phyloP scores from a whole-genome alignment of 1,140 invertebrate genomes.

The Oncopeltus fasciatus region DNA sequence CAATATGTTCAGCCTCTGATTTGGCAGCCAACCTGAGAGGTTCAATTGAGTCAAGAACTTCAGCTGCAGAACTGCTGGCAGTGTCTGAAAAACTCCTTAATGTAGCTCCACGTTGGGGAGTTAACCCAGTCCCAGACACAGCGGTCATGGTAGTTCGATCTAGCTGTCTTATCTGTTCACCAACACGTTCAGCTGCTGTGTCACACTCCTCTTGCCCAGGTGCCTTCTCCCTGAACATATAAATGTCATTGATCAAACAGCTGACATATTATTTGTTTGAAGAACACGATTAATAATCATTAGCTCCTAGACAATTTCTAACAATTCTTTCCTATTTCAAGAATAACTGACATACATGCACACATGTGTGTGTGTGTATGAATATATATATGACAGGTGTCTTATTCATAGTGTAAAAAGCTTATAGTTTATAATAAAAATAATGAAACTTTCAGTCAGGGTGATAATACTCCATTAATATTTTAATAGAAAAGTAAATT shows the following conservation, averaged over 20 bases:
- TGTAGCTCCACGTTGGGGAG: conserved; percentile 56
- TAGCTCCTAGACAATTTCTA: too few relatives aligned
- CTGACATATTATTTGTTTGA: too few relatives aligned
- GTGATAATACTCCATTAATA: too few relatives aligned
- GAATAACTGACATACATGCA: too few relatives aligned
- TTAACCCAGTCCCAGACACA: conserved; percentile 59
- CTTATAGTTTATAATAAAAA: too few relatives aligned
- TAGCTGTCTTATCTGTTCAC: conserved; percentile 57
- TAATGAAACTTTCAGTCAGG: too few relatives aligned
- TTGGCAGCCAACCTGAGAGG: conserved; percentile 68
- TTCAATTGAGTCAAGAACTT: conserved; percentile 67
- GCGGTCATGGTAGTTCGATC: conserved; percentile 78
- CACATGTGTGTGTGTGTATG: too few relatives aligned
- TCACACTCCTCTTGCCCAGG: conserved; percentile 92
- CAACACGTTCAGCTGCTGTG: conserved; percentile 63
- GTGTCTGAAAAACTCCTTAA: conserved; percentile 70
- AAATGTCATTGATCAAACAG: not conserved
- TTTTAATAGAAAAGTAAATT: too few relatives aligned
- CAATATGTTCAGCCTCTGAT: conserved; percentile 83
- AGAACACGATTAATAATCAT: too few relatives aligned
- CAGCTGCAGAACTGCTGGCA: conserved; percentile 53
- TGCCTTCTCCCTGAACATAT: conserved; percentile 62
- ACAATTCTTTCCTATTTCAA: too few relatives aligned
- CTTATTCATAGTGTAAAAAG: too few relatives aligned
- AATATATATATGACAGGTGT: too few relatives aligned